Base-by-base conservation (phyloP, 2,113 vertebrate species). In the Burhinus oedicnemus region DNA sequence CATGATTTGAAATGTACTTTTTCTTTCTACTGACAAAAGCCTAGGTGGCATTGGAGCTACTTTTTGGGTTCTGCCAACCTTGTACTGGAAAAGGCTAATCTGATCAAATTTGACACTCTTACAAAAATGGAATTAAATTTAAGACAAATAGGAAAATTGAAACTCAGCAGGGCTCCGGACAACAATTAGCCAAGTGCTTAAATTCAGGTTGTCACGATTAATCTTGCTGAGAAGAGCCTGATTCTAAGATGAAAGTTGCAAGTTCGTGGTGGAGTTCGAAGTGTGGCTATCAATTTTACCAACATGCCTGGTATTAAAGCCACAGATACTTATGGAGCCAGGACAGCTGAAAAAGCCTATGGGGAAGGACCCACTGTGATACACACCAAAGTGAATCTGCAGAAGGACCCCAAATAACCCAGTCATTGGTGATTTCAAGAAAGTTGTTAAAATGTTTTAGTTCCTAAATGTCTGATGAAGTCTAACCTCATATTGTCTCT, bases 61-160 rank as follows among this genome's bases (percentile, higher is more conserved):
- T 65, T 93, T 89, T 80, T 57, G 44, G 52, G 30, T 95, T 55
- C 54, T 91, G 62, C 82, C 49, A 88, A 55, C 32, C 42, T 86
- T 74, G 11, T 52, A 47, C 93, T 77, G 76, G 79, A 92, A 95
- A 94, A 94, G 75, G 62, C 81, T 91, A 61, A 82, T 83, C 80
- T 82, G 51, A 92, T 83, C 0, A 0, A 30, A 58, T 76, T 81
- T 55, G 30, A 90, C 52, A 76, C 16, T 38, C 29, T 15, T 57
- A 85, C 23, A 69, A 81, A 72, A 96, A 91, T 75, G 2, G 36
- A 68, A 57, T 66, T 91, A 83, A 87, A 68, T 83, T 65, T 45
- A 66, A 57, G 68, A 36, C 29, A 77, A 96, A 92, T 49, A 92
- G 58, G 62, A 95, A 96, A 94, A 95, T 11, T 68, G 72, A 89